Percentiles rank a stretch among this genome's conserved stretches.
Conservation (phyloP, 2,888 invertebrate genomes). For the Ectemnius lituratus region DNA sequence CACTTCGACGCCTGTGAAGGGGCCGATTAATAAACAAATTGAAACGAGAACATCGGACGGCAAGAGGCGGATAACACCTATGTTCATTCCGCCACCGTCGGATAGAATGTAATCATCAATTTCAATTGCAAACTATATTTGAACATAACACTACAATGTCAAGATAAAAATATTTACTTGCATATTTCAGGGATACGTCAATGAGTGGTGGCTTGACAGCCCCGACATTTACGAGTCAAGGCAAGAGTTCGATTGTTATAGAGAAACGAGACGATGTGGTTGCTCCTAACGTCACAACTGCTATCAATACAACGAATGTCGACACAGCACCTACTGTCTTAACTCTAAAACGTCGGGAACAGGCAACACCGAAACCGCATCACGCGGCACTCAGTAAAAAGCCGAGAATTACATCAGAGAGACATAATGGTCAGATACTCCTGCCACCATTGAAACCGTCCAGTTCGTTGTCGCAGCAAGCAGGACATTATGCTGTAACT, state of each 20-base stretch:
- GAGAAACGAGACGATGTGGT: conserved; percentile 86
- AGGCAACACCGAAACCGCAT: conserved; percentile 60
- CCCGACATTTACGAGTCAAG: conserved; percentile 86
- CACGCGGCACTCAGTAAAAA: conserved; percentile 64
- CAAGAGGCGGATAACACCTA: conserved; percentile 96
- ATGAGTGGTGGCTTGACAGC: conserved; percentile 78
- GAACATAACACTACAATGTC: conserved; percentile 9
- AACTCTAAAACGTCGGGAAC: conserved; percentile 72
- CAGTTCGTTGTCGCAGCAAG: conserved; percentile 72
- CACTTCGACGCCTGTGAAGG: conserved; percentile 77
- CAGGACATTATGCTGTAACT: conserved; percentile 75
- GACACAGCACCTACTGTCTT: conserved; percentile 60
- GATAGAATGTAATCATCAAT: conserved; percentile 81
- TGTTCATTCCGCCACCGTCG: conserved; percentile 89
- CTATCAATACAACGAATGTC: conserved; percentile 58
- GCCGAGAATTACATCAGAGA: conserved; percentile 68
- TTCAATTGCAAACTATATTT: not conserved
- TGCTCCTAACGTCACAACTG: conserved; percentile 79
- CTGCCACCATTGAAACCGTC: conserved; percentile 72
- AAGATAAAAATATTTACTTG: not conserved
- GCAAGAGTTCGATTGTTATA: conserved; percentile 88
- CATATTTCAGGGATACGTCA: conserved; percentile 74
- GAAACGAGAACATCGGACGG: conserved; percentile 97
- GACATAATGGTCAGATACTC: conserved; percentile 63
- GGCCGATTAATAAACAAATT: conserved; percentile 92